phyloP scores from a whole-genome alignment of 2,797 vertebrate species.

The Clarias laeviceps region DNA sequence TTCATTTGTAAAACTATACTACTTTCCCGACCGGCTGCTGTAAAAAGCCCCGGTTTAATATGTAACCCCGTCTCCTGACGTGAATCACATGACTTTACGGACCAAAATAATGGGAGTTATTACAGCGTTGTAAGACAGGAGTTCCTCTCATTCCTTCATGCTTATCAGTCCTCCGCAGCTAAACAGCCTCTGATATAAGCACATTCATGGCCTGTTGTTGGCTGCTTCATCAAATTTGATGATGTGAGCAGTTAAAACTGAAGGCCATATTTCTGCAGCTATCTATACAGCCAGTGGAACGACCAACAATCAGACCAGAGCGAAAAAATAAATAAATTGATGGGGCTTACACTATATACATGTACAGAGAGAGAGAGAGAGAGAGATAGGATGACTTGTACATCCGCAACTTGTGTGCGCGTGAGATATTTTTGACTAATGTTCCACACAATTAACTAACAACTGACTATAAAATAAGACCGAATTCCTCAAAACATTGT shows the following conservation, averaged over 20 bases:
- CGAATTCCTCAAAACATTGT: conserved; percentile 31
- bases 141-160: conserved; percentile 34
- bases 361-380: neutral
- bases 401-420: neutral
- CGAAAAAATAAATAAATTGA: conserved; percentile 6
- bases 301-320: conserved; percentile 19
- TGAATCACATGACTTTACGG: conserved; percentile 60
- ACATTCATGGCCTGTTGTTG: conserved; percentile 52
- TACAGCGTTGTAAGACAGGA: conserved; percentile 52
- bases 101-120: conserved; percentile 58
- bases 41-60: conserved; percentile 61
- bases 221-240: conserved; percentile 54
- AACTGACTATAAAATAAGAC: conserved; percentile 29
- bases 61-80: conserved; percentile 48
- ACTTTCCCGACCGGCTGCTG: conserved; percentile 57
- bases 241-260: conserved; percentile 52
- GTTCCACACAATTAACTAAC: conserved; percentile 27
- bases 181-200: conserved; percentile 45
- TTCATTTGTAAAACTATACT: conserved; percentile 62
- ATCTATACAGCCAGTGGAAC: conserved; percentile 45
- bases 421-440: conserved; percentile 29
- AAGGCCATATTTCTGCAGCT: conserved; percentile 50
- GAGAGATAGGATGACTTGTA: neutral
- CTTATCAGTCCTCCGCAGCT: conserved; percentile 52
- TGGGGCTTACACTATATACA: neutral